Conservation (phyloP, 2,113 vertebrate species). For the Choloepus hoffmanni region DNA sequence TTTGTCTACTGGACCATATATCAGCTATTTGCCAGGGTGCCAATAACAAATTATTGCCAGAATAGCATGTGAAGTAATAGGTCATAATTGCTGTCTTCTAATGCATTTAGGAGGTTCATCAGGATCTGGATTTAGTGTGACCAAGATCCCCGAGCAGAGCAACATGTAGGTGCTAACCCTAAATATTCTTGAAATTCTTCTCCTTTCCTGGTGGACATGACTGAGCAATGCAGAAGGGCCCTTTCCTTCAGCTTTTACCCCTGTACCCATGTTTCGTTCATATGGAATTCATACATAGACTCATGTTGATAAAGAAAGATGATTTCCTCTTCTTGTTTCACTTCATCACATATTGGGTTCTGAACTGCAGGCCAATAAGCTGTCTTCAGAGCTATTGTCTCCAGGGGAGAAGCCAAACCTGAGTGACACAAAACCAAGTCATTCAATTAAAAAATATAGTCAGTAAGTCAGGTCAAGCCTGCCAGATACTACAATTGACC, state of each 20-base stretch:
- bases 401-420: not conserved
- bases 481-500: not conserved
- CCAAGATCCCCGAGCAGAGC: not conserved
- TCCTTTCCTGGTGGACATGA: not conserved
- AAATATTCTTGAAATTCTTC: not conserved
- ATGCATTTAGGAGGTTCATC: not conserved
- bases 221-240: not conserved
- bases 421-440: not conserved
- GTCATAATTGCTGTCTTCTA: not conserved
- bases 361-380: not conserved
- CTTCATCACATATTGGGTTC: not conserved
- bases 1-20: not conserved
- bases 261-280: not conserved
- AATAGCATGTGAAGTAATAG: not conserved
- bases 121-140: not conserved
- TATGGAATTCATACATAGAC: not conserved
- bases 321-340: not conserved
- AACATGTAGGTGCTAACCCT: not conserved
- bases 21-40: not conserved
- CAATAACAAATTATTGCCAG: not conserved
- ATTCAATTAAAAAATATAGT: slow-evolving; percentile 22
- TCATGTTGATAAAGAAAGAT: not conserved
- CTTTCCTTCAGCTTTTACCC: not conserved
- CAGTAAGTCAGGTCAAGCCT: not conserved
- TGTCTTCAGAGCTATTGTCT: not conserved